Evolutionary conservation across 2,797 vertebrate species (phyloP).

Genomic region (Salarias fasciatus): DNA sequence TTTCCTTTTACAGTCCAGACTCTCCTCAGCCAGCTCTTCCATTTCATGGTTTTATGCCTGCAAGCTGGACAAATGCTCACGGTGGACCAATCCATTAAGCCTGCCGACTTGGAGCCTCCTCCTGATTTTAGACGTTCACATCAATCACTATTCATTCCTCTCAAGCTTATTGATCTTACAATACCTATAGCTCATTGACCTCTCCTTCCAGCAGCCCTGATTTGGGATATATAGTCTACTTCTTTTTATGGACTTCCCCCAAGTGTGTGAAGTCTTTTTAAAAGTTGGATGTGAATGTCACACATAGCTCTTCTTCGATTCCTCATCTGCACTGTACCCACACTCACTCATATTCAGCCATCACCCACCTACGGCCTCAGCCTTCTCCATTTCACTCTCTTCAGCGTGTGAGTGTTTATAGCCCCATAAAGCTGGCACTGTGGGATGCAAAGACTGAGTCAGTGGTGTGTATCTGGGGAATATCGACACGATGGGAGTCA

Average conservation of each 20-base stretch:
- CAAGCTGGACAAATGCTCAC: conserved; percentile 18
- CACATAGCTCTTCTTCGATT: conserved; percentile 26
- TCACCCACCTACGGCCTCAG: conserved; percentile 45
- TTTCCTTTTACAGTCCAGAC: conserved; percentile 1
- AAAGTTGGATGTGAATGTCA: conserved; percentile 10
- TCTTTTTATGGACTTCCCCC: conserved; percentile 11
- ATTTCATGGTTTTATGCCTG: conserved; percentile 42
- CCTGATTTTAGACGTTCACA: conserved; percentile 4
- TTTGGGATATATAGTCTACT: neutral
- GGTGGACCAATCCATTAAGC: conserved; percentile 27
- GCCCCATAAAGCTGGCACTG: conserved; percentile 61
- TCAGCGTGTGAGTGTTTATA: conserved; percentile 55
- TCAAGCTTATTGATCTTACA: conserved; percentile 32
- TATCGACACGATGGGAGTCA: conserved; percentile 10
- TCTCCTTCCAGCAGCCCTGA: conserved; percentile 1
- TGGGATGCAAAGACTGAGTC: conserved; percentile 51
- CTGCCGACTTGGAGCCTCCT: conserved; percentile 9
- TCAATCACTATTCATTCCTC: conserved; percentile 24
- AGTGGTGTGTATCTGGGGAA: conserved; percentile 53
- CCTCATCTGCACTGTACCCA: conserved; percentile 31
- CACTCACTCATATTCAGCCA: conserved; percentile 45
- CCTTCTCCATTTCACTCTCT: conserved; percentile 61
- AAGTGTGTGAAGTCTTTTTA: conserved; percentile 12
- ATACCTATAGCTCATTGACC: conserved; percentile 33
- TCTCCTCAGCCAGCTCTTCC: conserved; percentile 17